Base-by-base conservation (phyloP, 2,888 invertebrate species). In the Stenichneumon culpator region DNA sequence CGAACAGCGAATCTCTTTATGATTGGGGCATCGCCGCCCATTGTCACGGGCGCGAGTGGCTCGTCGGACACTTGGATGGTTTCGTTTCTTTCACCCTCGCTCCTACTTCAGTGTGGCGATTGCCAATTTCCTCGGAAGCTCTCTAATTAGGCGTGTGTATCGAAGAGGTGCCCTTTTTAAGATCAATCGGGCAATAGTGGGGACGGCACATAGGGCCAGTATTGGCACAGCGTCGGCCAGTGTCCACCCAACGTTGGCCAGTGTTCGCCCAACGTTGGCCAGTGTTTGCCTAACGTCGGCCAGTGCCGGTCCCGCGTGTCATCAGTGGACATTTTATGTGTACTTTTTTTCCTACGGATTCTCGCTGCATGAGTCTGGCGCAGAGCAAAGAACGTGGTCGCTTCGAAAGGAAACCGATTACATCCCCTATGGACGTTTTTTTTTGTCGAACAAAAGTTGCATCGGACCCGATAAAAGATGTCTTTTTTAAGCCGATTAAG, bases 1-100 rank as follows among this genome's bases (percentile, higher is more conserved):
- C 89, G 89, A 92, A 90, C 90, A 90, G 90, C 88, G 92, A 91
- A 92, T 92, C 92, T 92, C 91, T 93, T 93, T 93, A 93, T 93
- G 93, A 93, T 93, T 93, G 92, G 92, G 92, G 89, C 92, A 92
- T 92, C 91, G 91, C 92, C 92, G 92, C 88, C 90, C 86, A 90
- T 89, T 90, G 90, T 90, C n/a, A 32, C 82, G 82, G 82, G 83
- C 68, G 83, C 77, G 77, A 82, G 77, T 22, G 68, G 73, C 69
- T 74, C 72, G 57, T 36, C 52, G 44, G 54, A 57, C 68, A 74
- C 74, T 47, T 25, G 32, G 7, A 39, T 50, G 52, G 25, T 50
- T 60, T 52, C 60, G 50, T 19, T 32, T 68, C 72, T 19, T 57
- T 6, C 14, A 14, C 16, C 79, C 75, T 79, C 67, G 47, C 70